These are phyloP conservation scores for Verasper variegatus DNA, from an alignment of 2,113 vertebrate genomes.

Conservation along the genomic window DNA sequence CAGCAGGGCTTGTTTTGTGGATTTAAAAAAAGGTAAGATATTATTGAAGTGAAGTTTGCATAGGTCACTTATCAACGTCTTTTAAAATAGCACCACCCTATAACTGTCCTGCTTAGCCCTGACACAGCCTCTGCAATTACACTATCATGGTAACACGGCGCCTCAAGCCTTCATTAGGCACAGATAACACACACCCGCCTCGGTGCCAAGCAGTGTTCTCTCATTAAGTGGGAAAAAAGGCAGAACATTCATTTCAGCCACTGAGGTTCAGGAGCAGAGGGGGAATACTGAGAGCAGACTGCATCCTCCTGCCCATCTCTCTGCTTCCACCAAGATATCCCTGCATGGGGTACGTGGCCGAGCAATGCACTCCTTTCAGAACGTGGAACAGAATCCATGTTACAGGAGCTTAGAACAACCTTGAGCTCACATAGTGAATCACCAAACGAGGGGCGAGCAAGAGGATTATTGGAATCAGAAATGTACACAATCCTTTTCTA, in stretches of 20 bases:
- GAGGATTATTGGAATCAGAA: too few species aligned
- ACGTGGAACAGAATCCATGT: slow-evolving; percentile 20
- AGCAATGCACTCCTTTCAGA: slow-evolving; percentile 35
- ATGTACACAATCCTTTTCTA: background rate
- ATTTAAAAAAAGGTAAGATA: slow-evolving; percentile 17
- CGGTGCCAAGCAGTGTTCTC: slow-evolving; percentile 50
- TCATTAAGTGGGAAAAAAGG: slow-evolving; percentile 62
- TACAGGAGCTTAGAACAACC: slow-evolving; percentile 13
- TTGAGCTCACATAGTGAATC: slow-evolving; percentile 21
- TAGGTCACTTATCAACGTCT: slow-evolving; percentile 31
- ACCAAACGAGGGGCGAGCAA: background rate
- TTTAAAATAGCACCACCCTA: slow-evolving; percentile 32
- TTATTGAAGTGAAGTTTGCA: slow-evolving; percentile 16
- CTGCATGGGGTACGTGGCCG: slow-evolving; percentile 41
- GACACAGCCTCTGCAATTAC: slow-evolving; percentile 52
- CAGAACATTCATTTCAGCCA: slow-evolving; percentile 64
- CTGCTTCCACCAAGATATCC: slow-evolving; percentile 40
- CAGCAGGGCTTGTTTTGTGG: slow-evolving; percentile 21
- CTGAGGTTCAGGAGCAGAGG: slow-evolving; percentile 60
- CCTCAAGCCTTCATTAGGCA: slow-evolving; percentile 66
- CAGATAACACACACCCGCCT: slow-evolving; percentile 64
- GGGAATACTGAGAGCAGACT: slow-evolving; percentile 49
- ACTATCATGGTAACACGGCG: slow-evolving; percentile 50
- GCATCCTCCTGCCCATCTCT: slow-evolving; percentile 23
- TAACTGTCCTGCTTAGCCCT: slow-evolving; percentile 33